Conservation (phyloP, 2,113 vertebrate genomes). For the Leptosomus discolor region DNA sequence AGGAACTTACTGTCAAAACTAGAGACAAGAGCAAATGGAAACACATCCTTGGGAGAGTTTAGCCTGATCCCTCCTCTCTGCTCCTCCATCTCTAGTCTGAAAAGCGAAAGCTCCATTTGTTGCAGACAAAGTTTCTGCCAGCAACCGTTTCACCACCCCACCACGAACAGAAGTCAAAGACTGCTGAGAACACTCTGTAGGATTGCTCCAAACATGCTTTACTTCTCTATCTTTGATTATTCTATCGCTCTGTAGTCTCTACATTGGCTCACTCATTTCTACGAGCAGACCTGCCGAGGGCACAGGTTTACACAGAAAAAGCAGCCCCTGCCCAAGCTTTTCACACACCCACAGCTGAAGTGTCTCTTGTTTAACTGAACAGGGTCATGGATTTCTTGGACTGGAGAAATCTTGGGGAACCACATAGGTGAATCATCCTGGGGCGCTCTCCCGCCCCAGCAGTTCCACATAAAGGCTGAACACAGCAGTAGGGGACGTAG, state of each 20-base stretch:
- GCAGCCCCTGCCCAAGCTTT: neutral
- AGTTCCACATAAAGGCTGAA: neutral
- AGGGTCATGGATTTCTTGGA: neutral
- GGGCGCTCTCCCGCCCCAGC: neutral
- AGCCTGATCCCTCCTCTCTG: neutral
- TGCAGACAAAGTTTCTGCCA: neutral
- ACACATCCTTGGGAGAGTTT: neutral
- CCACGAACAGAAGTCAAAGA: accelerated
- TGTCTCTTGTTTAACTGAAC: neutral
- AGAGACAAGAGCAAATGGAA: neutral
- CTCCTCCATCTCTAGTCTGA: neutral
- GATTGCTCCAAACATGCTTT: neutral
- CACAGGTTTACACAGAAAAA: neutral
- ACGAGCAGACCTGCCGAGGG: neutral
- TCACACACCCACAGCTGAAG: neutral
- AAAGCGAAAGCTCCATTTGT: neutral
- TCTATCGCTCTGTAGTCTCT: neutral
- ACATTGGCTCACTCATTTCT: neutral
- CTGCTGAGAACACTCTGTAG: accelerated
- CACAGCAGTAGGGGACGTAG: neutral
- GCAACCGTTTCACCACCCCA: neutral
- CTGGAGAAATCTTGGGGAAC: neutral
- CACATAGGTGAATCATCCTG: accelerated
- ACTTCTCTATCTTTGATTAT: neutral
- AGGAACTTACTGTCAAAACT: neutral